phyloP scores from a whole-genome alignment of 2,113 vertebrate species.

The Mormyrus lacerda region DNA sequence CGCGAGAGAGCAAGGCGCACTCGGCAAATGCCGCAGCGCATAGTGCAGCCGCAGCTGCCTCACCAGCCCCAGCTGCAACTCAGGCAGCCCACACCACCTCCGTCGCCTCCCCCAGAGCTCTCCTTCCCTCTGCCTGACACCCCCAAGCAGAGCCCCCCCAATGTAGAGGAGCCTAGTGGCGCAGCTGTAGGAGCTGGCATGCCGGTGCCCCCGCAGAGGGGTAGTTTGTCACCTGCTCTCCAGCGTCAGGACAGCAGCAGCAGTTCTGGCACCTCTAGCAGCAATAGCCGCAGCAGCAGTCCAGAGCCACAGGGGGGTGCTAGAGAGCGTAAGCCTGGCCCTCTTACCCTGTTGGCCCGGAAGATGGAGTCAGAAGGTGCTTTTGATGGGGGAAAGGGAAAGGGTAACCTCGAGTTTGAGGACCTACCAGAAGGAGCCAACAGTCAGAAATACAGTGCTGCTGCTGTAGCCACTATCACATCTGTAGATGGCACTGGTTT shows the following conservation, averaged over 20 bases:
- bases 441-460: slow-evolving; percentile 44
- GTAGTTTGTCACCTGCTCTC: slow-evolving; percentile 41
- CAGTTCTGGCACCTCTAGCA: slow-evolving; percentile 64
- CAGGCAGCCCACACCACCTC: slow-evolving; percentile 64
- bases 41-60: slow-evolving; percentile 53
- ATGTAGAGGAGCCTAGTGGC: slow-evolving; percentile 27
- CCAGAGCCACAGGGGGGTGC: slow-evolving; percentile 59
- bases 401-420: slow-evolving; percentile 39
- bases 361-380: slow-evolving; percentile 65
- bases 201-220: slow-evolving; percentile 36
- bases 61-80: slow-evolving; percentile 45
- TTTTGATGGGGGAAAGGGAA: slow-evolving; percentile 52
- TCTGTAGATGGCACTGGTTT: not conserved
- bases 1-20: slow-evolving; percentile 57
- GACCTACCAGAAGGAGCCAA: slow-evolving; percentile 34
- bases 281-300: slow-evolving; percentile 63
- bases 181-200: not conserved
- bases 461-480: slow-evolving; percentile 45
- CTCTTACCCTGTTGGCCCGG: slow-evolving; percentile 58
- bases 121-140: slow-evolving; percentile 66
- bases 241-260: slow-evolving; percentile 54
- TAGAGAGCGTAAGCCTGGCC: slow-evolving; percentile 57
- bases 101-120: slow-evolving; percentile 63
- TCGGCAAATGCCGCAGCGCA: not conserved
- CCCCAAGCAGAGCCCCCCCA: slow-evolving; percentile 67